Percentiles rank a stretch among this genome's conserved stretches.
phyloP scores from a whole-genome alignment of 1,140 invertebrate genomes.

The Cotesia glomerata region DNA sequence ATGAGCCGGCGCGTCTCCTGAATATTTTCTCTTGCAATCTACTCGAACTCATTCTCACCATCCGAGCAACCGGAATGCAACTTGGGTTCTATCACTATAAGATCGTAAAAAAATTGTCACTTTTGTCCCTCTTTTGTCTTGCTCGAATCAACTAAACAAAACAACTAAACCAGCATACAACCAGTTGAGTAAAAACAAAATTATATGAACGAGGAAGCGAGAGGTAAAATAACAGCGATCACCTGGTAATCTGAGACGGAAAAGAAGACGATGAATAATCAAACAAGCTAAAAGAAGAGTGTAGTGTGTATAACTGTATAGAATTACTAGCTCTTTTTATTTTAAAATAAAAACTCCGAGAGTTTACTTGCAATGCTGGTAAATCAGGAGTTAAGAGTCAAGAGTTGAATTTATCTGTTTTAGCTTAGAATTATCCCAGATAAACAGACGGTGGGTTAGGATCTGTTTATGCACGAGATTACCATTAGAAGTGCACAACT shows the following conservation, averaged over 20 bases:
- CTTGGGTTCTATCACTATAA: slow-evolving; percentile 45
- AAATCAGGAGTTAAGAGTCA: neutral
- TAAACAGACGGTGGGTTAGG: too few relatives aligned
- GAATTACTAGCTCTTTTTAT: neutral
- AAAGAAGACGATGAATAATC: slow-evolving; percentile 27
- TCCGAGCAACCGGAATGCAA: slow-evolving; percentile 44
- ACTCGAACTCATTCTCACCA: slow-evolving; percentile 39
- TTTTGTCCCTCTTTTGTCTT: neutral
- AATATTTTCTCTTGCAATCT: slow-evolving; percentile 54
- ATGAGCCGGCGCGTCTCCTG: slow-evolving; percentile 55
- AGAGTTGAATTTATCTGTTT: too few relatives aligned
- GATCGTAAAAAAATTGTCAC: slow-evolving; percentile 39
- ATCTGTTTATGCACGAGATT: neutral
- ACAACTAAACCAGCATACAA: neutral
- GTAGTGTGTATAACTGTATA: neutral
- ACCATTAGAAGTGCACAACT: neutral
- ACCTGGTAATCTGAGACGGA: slow-evolving; percentile 17
- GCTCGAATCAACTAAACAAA: neutral
- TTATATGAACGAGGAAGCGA: slow-evolving; percentile 6
- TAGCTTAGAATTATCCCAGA: too few relatives aligned
- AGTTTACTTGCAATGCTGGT: neutral
- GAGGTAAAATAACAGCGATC: slow-evolving; percentile 12
- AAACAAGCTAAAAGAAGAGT: neutral
- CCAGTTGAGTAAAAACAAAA: neutral
- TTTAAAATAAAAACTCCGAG: neutral